Evolutionary conservation across 2,113 vertebrate genomes (phyloP).

Genomic region (Lepus americanus): DNA sequence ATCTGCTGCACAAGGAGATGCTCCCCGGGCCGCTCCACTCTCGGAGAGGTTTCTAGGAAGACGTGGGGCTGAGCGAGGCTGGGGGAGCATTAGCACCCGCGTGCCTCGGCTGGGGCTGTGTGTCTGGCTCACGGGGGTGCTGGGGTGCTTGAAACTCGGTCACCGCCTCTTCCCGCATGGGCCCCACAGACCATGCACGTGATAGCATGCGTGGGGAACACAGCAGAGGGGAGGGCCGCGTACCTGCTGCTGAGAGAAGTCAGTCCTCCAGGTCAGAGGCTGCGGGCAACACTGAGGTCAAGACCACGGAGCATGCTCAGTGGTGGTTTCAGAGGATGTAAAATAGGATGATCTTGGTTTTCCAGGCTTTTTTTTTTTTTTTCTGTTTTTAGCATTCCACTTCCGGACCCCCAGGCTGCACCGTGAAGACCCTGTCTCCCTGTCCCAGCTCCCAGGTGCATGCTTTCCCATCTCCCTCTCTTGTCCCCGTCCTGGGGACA

Average conservation of each 20-base stretch:
- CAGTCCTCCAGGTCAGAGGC: background rate
- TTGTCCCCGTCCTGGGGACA: background rate
- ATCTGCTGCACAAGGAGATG: constrained; percentile 29
- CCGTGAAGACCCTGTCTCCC: background rate
- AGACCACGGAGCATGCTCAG: background rate
- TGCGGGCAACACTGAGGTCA: background rate
- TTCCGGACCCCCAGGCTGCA: constrained; percentile 45
- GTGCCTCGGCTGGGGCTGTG: background rate
- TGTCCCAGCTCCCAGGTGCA: background rate
- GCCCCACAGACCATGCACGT: background rate
- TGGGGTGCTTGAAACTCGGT: background rate
- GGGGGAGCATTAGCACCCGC: background rate
- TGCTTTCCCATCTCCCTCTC: background rate
- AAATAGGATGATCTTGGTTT: background rate
- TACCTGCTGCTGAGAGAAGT: background rate
- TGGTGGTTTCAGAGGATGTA: background rate
- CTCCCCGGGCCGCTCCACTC: background rate
- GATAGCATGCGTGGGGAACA: background rate
- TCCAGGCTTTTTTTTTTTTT: background rate
- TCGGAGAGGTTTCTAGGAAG: constrained; percentile 36
- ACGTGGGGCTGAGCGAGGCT: background rate
- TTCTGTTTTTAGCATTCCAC: constrained; percentile 4
- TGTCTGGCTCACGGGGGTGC: background rate
- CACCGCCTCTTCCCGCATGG: background rate
- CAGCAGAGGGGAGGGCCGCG: background rate